Conservation (phyloP, 2,113 vertebrate species). For the Megaceryle torquata region DNA sequence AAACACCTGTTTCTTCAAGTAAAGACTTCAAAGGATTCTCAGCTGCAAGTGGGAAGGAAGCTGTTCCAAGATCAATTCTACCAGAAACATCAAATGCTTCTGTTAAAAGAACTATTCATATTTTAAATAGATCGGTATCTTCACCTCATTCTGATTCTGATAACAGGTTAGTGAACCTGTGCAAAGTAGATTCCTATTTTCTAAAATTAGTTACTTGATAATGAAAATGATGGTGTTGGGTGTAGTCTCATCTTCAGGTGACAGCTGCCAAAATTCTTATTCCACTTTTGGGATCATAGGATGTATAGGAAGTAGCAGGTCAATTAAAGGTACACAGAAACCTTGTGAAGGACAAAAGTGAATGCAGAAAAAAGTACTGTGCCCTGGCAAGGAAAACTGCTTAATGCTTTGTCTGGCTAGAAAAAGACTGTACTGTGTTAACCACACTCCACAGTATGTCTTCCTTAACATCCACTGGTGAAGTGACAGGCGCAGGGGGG, state of each 20-base stretch:
- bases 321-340: background rate
- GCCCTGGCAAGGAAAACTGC: background rate
- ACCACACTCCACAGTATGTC: background rate
- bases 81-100: slow-evolving; percentile 60
- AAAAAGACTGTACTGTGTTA: background rate
- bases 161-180: slow-evolving; percentile 64
- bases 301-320: background rate
- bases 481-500: fast-evolving
- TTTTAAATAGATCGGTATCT: slow-evolving; percentile 48
- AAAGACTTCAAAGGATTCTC: slow-evolving; percentile 63
- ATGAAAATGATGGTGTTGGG: background rate
- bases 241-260: background rate
- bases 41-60: slow-evolving; percentile 50
- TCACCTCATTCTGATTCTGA: slow-evolving; percentile 68
- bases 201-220: background rate
- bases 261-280: background rate
- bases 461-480: background rate
- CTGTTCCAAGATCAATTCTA: slow-evolving; percentile 56
- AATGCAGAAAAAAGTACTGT: background rate
- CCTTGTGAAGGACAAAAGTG: background rate
- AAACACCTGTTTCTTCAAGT: slow-evolving; percentile 58
- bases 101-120: slow-evolving; percentile 40
- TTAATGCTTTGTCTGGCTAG: background rate
- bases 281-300: background rate
- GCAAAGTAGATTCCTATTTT: background rate